A percentile compares a stretch with the other conserved stretches of the same genome.
Evolutionary conservation across 2,888 invertebrate genomes (phyloP).

Genomic region (Nomada ruficornis): DNA sequence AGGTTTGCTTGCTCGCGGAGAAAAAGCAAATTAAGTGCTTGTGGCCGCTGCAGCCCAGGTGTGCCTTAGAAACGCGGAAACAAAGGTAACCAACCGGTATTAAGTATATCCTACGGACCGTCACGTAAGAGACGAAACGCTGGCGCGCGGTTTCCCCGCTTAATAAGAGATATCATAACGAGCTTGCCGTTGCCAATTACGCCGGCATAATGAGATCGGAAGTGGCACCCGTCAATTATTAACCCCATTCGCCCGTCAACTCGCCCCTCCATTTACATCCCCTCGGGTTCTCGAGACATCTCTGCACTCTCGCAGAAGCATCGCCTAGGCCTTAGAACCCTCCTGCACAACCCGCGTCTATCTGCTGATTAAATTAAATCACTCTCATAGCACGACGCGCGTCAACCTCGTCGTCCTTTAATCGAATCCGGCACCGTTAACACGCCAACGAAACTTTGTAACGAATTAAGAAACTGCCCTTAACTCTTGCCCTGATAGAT

Average conservation of each 20-base stretch:
- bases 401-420: constrained; percentile 49
- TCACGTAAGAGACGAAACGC: constrained; percentile 10
- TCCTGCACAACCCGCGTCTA: constrained; percentile 8
- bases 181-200: constrained; percentile 23
- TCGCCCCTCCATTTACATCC: background rate
- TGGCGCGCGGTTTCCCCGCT: background rate
- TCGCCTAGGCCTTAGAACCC: background rate
- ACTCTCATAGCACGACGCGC: constrained; percentile 47
- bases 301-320: background rate
- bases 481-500: constrained; percentile 20
- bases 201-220: constrained; percentile 30
- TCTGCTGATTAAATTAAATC: constrained; percentile 67
- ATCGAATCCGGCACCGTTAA: constrained; percentile 61
- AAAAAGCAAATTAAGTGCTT: constrained; percentile 32
- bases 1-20: background rate
- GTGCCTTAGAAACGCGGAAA: constrained; percentile 18
- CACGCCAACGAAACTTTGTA: constrained; percentile 57
- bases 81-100: constrained; percentile 18
- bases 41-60: background rate
- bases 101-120: constrained; percentile 2
- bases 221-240: constrained; percentile 42
- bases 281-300: constrained; percentile 34
- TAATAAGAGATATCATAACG: constrained; percentile 18
- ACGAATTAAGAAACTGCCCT: constrained; percentile 58
- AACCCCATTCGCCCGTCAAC: constrained; percentile 17